phyloP scores from a whole-genome alignment of 2,797 vertebrate species.

The Helarctos malayanus region DNA sequence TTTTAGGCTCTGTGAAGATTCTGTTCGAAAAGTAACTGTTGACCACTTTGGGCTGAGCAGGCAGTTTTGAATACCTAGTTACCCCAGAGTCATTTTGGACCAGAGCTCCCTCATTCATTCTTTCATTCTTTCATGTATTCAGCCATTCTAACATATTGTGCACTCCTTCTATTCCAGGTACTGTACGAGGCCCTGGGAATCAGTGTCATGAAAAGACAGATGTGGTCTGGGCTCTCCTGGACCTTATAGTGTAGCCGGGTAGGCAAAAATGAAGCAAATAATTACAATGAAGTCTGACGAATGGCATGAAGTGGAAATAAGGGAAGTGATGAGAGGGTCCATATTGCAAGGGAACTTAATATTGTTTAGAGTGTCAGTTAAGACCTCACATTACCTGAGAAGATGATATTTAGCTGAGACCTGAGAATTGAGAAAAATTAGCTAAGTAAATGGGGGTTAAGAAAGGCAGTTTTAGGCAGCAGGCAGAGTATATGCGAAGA shows the following conservation, averaged over 20 bases:
- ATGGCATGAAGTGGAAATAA: conserved; percentile 49
- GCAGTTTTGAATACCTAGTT: not conserved
- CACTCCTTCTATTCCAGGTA: not conserved
- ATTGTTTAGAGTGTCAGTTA: conserved; percentile 40
- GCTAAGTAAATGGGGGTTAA: conserved; percentile 42
- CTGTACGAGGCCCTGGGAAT: not conserved
- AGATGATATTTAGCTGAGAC: conserved; percentile 52
- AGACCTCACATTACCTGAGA: not conserved
- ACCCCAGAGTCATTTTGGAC: conserved; percentile 30
- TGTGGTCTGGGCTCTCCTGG: conserved; percentile 2
- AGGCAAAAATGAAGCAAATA: conserved; percentile 50
- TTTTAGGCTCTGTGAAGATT: conserved; percentile 56
- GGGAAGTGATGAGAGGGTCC: not conserved
- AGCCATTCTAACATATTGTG: conserved; percentile 20
- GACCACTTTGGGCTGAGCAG: not conserved
- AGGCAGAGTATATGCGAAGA: conserved; percentile 13
- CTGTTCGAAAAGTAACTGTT: conserved; percentile 36
- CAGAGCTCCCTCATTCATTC: conserved; percentile 26
- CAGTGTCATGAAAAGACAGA: conserved; percentile 34
- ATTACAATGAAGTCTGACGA: conserved; percentile 58
- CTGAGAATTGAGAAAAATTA: conserved; percentile 55
- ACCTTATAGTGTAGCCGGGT: conserved; percentile 4
- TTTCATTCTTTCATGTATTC: not conserved
- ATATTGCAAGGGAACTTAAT: conserved; percentile 30
- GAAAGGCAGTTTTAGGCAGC: conserved; percentile 26